Evolutionary conservation across 2,888 invertebrate genomes (phyloP), one percentile per base, ranked within the genome.

Genomic region (Melolontha melolontha): DNA sequence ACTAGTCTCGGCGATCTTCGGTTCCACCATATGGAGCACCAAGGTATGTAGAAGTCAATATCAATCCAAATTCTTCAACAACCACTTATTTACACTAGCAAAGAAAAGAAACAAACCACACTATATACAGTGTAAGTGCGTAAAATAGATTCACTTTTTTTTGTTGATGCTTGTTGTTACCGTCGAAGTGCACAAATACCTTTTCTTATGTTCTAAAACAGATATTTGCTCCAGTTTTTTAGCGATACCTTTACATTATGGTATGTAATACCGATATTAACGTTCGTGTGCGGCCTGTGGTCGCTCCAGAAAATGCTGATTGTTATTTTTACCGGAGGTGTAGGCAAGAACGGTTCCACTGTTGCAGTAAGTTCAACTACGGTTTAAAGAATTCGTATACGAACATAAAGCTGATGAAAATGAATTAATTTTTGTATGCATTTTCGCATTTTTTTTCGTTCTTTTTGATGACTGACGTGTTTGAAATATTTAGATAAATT

Each of bases 271-370:
- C 90, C 91, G 80, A 84, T 91, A 83, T 89, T 89, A 85, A 92
- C 93, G 80, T 84, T 92, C 82, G 84, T 88, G 79, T 91, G 91
- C 85, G 88, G 92, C 79, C 83, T 88, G 82, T 87, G 90, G 85
- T 89, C 92, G 79, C 86, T 92, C 80, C 90, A 89, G 84, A 87
- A 90, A 83, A 90, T 91, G 83, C 88, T 90, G 83, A 88, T 88
- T 78, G 85, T 88, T 78, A 87, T 89, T 81, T 86, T 87, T 81
- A 87, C 89, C 82, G 96, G 97, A 84, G 98, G 98, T 81, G 91
- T 93, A 83, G 97, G 98, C 82, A 97, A 96, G 87, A 97, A 97
- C 85, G 97, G 97, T 85, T 97, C 97, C 75, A 96, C 97, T 76
- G 95, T 98, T 83, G 98, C 98, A 85, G 97, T 96, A 91, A 92